phyloP scores from a whole-genome alignment of 2,113 vertebrate genomes.

The Kobus ellipsiprymnus region DNA sequence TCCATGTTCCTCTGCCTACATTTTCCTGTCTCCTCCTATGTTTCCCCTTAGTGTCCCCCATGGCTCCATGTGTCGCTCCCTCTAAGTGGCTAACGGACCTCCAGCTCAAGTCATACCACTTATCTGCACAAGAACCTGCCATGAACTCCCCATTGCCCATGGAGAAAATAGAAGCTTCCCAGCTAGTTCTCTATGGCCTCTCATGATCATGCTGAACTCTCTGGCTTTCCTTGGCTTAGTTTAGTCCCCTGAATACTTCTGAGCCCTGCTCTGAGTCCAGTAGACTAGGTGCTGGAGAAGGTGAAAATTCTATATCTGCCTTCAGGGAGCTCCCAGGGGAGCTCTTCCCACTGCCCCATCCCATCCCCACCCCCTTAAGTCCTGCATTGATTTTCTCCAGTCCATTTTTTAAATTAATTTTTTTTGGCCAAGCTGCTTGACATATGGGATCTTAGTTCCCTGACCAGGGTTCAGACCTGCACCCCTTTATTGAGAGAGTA shows the following conservation, averaged over 20 bases:
- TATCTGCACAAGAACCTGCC: background rate
- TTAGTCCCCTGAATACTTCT: background rate
- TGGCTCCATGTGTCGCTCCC: background rate
- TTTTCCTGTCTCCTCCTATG: background rate
- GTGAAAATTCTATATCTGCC: conserved; percentile 28
- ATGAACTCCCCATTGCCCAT: background rate
- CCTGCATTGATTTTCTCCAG: background rate
- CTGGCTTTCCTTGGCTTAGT: background rate
- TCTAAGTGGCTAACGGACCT: background rate
- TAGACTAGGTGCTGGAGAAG: background rate
- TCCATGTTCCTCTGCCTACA: background rate
- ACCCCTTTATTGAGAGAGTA: background rate
- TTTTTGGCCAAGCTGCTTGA: background rate
- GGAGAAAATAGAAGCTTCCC: background rate
- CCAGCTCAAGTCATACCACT: background rate
- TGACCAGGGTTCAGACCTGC: background rate
- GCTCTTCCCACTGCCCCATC: background rate
- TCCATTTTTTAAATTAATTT: background rate
- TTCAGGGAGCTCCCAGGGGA: background rate
- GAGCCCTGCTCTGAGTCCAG: background rate
- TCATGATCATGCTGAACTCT: background rate
- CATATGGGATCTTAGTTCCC: background rate
- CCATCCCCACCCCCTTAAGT: background rate
- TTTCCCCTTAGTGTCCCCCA: background rate
- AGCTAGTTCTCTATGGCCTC: background rate